Evolutionary conservation across 2,113 vertebrate genomes (phyloP).

Genomic region (Periophthalmus modestus): DNA sequence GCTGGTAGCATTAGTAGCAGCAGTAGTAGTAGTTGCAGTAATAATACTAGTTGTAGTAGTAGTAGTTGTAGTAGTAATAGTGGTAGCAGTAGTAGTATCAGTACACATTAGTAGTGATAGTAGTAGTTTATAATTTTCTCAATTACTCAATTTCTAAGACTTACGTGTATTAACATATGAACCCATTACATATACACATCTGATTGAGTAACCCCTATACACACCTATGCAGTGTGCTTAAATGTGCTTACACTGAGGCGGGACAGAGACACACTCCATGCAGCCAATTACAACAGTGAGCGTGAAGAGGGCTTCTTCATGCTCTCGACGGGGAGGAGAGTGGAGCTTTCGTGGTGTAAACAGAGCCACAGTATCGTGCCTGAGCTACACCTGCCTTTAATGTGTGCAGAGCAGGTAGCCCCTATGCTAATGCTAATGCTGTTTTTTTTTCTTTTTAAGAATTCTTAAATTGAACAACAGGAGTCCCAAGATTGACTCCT

Average conservation of each 20-base stretch:
- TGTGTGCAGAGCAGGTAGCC: conserved; percentile 60
- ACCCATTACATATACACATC: not conserved
- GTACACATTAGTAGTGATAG: too few relatives aligned
- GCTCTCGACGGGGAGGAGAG: conserved; percentile 45
- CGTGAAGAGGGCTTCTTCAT: conserved; percentile 36
- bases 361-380: conserved; percentile 62
- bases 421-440: conserved; percentile 59
- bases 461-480: too few relatives aligned
- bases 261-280: conserved; percentile 38
- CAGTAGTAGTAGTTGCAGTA: too few relatives aligned
- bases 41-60: too few relatives aligned
- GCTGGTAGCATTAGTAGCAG: too few relatives aligned
- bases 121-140: too few relatives aligned
- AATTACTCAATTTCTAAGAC: too few relatives aligned
- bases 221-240: too few relatives aligned
- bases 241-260: conserved; percentile 13
- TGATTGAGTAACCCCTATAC: not conserved
- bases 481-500: too few relatives aligned
- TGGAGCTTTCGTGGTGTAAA: conserved; percentile 57
- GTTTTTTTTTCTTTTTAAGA: too few relatives aligned
- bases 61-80: not conserved
- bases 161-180: not conserved
- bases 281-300: conserved; percentile 53
- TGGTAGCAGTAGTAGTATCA: not conserved
- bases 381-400: conserved; percentile 66